phyloP scores from a whole-genome alignment of 2,888 invertebrate genomes.

The Heteromyza rotundicornis region DNA sequence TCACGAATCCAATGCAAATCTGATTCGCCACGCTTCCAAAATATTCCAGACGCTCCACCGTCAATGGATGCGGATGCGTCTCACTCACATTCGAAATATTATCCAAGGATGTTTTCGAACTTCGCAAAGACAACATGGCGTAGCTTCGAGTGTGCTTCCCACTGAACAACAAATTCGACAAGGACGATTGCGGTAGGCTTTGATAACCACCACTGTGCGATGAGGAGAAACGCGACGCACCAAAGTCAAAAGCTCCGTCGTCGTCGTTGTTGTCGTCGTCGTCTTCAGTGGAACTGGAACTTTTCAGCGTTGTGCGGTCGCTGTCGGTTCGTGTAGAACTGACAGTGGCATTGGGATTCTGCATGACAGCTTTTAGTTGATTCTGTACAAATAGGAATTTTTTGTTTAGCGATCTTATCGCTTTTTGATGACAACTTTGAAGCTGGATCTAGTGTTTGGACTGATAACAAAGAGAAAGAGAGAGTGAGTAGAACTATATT shows the following conservation, averaged over 20 bases:
- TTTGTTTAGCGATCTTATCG: no score
- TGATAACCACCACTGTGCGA: conserved; percentile 23
- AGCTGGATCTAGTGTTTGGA: not conserved
- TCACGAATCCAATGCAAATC: conserved; percentile 56
- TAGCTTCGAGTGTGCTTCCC: no score
- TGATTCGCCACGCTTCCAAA: conserved; percentile 52
- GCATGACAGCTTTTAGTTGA: no score
- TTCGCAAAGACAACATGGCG: conserved; percentile 15
- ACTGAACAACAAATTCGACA: conserved; percentile 30
- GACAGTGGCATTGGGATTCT: conserved; percentile 13
- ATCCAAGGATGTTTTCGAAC: conserved; percentile 41
- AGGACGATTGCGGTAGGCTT: conserved; percentile 22
- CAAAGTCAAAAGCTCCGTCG: conserved; percentile 15
- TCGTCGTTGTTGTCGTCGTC: conserved; percentile 8
- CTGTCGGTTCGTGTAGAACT: conserved; percentile 45
- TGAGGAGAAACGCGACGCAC: not conserved
- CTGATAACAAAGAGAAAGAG: no score
- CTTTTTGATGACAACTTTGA: no score
- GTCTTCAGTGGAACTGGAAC: conserved; percentile 19
- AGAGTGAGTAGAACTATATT: no score
- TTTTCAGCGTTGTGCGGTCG: conserved; percentile 47
- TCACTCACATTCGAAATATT: conserved; percentile 34
- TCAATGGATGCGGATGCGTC: conserved; percentile 29
- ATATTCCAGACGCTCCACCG: conserved; percentile 42
- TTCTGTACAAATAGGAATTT: not conserved